Percentiles rank a stretch among this genome's conserved stretches.
Evolutionary conservation across 2,113 vertebrate species (phyloP).

Genomic region (Notechis scutatus): DNA sequence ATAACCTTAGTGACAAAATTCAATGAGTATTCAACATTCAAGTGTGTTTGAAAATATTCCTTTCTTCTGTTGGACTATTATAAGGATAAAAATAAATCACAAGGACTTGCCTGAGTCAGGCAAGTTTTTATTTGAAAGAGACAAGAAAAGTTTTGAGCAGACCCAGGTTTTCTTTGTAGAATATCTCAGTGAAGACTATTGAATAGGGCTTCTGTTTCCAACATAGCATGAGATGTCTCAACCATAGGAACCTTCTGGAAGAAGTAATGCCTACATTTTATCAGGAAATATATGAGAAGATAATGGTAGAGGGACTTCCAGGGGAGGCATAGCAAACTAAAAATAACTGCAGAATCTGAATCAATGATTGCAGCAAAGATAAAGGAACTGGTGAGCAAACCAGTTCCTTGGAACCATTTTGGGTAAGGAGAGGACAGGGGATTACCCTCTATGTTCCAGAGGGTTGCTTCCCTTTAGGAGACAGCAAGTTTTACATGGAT

Average conservation of each 20-base stretch:
- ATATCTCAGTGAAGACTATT: neutral
- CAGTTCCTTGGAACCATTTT: neutral
- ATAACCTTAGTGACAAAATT: neutral
- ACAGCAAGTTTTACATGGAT: neutral
- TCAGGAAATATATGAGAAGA: neutral
- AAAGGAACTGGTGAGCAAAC: neutral
- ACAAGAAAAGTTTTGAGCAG: neutral
- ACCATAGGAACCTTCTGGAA: neutral
- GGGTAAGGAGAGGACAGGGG: neutral
- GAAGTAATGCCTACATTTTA: neutral
- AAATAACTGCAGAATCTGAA: neutral
- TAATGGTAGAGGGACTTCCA: neutral
- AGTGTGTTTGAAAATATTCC: neutral
- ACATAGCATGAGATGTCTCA: neutral
- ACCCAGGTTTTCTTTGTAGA: neutral
- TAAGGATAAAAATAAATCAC: neutral
- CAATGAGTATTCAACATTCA: neutral
- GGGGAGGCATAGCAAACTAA: neutral
- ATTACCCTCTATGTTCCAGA: neutral
- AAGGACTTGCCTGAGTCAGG: neutral
- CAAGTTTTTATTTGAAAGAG: neutral
- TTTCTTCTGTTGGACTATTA: neutral
- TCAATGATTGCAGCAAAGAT: neutral
- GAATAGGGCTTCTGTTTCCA: neutral
- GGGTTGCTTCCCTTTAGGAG: neutral